phyloP scores from a whole-genome alignment of 1,140 invertebrate species.

The Cylas formicarius region DNA sequence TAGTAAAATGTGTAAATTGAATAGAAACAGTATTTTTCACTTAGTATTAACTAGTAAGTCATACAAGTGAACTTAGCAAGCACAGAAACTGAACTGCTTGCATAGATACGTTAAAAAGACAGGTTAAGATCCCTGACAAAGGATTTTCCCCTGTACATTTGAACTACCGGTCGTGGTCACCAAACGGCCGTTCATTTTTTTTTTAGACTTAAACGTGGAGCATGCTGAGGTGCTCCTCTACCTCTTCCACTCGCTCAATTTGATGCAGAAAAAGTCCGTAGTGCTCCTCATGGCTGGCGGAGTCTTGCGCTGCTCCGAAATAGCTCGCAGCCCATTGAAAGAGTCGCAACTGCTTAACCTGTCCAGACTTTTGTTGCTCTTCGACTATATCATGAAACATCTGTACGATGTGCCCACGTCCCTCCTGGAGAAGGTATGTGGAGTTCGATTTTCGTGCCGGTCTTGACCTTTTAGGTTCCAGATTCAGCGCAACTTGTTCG shows the following conservation, averaged over 20 bases:
- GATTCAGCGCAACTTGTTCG: conserved; percentile 82
- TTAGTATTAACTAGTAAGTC: too few species aligned
- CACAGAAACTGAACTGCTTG: too few species aligned
- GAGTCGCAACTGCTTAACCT: conserved; percentile 73
- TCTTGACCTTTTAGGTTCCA: conserved; percentile 35
- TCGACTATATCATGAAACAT: conserved; percentile 93
- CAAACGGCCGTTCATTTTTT: conserved; percentile 14
- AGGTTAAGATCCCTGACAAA: too few species aligned
- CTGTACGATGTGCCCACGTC: conserved; percentile 80
- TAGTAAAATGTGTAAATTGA: too few species aligned
- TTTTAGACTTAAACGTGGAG: conserved; percentile 88
- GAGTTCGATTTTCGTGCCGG: too few species aligned
- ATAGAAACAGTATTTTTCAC: too few species aligned
- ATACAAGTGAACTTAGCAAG: too few species aligned
- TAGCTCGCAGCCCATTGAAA: conserved; percentile 52
- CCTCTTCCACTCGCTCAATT: conserved; percentile 85
- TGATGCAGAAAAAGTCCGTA: conserved; percentile 95
- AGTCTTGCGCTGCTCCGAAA: conserved; percentile 58
- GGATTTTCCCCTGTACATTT: too few species aligned
- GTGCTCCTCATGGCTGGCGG: conserved; percentile 70
- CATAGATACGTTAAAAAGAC: too few species aligned
- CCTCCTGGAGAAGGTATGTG: conserved; percentile 66
- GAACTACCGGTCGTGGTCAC: background rate
- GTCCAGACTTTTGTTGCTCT: conserved; percentile 76
- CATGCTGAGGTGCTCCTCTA: conserved; percentile 90